A percentile compares a stretch with the other conserved stretches of the same genome.
Conservation (phyloP, 2,113 vertebrate genomes). For the Desmodus rotundus region DNA sequence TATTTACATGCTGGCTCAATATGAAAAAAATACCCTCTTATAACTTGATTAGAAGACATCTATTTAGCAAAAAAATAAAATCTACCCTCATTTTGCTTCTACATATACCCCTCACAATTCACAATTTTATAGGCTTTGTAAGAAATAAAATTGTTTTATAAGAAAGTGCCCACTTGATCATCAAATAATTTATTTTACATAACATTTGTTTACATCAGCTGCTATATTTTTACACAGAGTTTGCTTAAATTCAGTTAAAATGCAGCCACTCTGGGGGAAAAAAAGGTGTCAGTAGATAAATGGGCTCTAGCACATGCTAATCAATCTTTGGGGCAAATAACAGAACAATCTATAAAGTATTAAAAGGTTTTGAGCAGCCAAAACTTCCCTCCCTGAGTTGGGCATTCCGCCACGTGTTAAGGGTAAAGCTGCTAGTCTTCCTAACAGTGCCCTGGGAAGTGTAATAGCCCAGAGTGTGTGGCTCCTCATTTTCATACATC, state of each 20-base stretch:
- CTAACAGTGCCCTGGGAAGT: constrained; percentile 14
- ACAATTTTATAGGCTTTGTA: background rate
- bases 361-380: background rate
- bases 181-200: background rate
- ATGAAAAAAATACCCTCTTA: background rate
- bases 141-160: background rate
- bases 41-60: background rate
- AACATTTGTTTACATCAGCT: background rate
- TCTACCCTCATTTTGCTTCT: background rate
- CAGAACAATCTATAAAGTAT: background rate
- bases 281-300: background rate
- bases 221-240: background rate
- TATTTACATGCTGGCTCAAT: background rate
- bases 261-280: background rate
- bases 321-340: constrained; percentile 9
- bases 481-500: constrained; percentile 63
- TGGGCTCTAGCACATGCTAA: background rate
- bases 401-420: constrained; percentile 2
- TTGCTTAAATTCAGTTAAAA: constrained; percentile 30
- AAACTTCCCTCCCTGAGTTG: background rate
- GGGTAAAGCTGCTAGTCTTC: background rate
- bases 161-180: background rate
- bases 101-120: background rate
- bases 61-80: background rate
- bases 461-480: background rate